Evolutionary conservation across 2,797 vertebrate species (phyloP).

Genomic region (Podargus strigoides): DNA sequence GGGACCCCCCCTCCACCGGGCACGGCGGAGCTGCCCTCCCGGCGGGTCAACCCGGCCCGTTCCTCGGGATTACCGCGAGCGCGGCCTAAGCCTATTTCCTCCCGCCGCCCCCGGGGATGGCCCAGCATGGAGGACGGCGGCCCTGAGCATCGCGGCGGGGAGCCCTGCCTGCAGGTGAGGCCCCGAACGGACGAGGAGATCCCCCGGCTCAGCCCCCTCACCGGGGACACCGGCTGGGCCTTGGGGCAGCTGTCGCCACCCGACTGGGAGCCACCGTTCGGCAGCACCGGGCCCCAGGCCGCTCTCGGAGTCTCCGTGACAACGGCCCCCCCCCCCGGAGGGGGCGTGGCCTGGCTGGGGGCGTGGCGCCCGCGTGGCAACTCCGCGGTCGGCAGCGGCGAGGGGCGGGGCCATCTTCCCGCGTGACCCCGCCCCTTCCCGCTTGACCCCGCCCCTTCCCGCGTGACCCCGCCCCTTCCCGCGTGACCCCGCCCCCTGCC

Average conservation of each 20-base stretch:
- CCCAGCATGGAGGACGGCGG: constrained; percentile 2
- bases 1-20: not conserved
- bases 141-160: not conserved
- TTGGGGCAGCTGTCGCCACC: not conserved
- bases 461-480: too few relatives aligned
- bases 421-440: too few relatives aligned
- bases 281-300: not conserved
- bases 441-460: too few relatives aligned
- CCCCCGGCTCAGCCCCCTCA: too few relatives aligned
- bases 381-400: accelerated
- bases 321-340: not conserved
- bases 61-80: not conserved
- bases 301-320: not conserved
- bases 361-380: accelerated
- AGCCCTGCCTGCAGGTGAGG: not conserved
- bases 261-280: not conserved
- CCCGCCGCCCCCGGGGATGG: not conserved
- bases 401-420: not conserved
- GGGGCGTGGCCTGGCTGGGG: too few relatives aligned
- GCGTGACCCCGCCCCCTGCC: too few relatives aligned
- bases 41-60: not conserved
- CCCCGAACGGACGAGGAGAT: too few relatives aligned
- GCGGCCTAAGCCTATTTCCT: constrained; percentile 5
- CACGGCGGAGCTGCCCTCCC: too few relatives aligned
- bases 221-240: too few relatives aligned